phyloP scores from a whole-genome alignment of 2,888 invertebrate species.

The Anticlea derivata region DNA sequence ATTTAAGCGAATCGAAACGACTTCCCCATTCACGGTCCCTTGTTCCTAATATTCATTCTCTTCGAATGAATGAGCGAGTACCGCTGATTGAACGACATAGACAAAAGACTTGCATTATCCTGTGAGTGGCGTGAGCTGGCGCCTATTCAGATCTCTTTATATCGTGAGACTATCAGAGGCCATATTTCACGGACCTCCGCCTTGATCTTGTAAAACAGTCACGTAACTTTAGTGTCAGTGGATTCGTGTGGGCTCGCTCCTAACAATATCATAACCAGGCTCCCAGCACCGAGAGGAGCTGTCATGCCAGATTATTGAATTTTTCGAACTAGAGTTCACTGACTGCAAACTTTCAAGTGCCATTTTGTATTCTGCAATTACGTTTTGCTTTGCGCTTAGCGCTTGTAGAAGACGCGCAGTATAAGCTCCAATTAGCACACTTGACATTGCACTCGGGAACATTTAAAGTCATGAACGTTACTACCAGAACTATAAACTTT shows the following conservation, averaged over 20 bases:
- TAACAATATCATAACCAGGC: conserved; percentile 67
- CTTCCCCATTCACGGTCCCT: conserved; percentile 43
- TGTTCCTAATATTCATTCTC: conserved; percentile 50
- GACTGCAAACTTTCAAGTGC: conserved; percentile 51
- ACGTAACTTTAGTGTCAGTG: conserved; percentile 69
- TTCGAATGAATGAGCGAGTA: conserved; percentile 52
- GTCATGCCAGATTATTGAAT: conserved; percentile 58
- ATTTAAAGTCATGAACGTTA: background rate
- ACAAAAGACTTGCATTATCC: conserved; percentile 64
- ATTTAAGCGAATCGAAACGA: conserved; percentile 40
- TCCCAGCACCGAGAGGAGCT: conserved; percentile 41
- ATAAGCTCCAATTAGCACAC: conserved; percentile 3
- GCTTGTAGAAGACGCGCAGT: background rate
- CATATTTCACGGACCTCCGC: conserved; percentile 55
- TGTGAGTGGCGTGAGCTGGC: conserved; percentile 59
- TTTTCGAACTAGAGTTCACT: conserved; percentile 52
- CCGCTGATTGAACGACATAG: conserved; percentile 59
- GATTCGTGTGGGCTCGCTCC: conserved; percentile 51
- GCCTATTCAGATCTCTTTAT: conserved; percentile 62
- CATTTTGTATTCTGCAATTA: conserved; percentile 24
- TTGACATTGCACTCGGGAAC: background rate
- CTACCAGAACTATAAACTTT: background rate
- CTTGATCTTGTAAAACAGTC: conserved; percentile 64
- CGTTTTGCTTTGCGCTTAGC: background rate
- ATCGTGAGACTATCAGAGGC: conserved; percentile 56